These are phyloP conservation scores for Plagodis pulveraria DNA, from an alignment of 2,888 invertebrate species.

Conservation along the genomic window DNA sequence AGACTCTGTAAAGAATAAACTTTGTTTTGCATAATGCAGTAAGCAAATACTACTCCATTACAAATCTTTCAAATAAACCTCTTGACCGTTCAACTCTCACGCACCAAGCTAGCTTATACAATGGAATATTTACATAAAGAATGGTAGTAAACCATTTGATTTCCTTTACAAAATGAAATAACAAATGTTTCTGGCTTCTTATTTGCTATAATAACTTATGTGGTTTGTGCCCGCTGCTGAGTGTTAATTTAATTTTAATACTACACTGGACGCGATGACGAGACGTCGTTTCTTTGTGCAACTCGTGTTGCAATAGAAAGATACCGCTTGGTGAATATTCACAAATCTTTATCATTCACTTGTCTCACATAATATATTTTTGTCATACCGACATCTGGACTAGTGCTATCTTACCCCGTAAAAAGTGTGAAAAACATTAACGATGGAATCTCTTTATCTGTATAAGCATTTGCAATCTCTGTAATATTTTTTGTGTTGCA, in stretches of 20 bases:
- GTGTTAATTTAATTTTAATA: constrained; percentile 49
- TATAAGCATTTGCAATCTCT: too few species aligned
- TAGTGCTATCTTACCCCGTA: too few species aligned
- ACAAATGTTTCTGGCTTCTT: constrained; percentile 48
- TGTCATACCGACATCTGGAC: too few species aligned
- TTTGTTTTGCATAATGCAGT: constrained; percentile 21
- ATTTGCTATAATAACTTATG: constrained; percentile 46
- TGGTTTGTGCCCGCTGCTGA: constrained; percentile 41
- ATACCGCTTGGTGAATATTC: too few species aligned
- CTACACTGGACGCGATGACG: constrained; percentile 28
- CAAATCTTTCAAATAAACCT: constrained; percentile 28
- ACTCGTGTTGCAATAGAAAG: neutral
- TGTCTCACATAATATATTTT: too few species aligned
- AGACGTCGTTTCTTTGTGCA: constrained; percentile 32
- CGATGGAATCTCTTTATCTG: too few species aligned
- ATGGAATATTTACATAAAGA: constrained; percentile 60
- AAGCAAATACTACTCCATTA: constrained; percentile 19
- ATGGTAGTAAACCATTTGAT: constrained; percentile 52
- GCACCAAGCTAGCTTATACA: constrained; percentile 39
- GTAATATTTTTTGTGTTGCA: too few species aligned
- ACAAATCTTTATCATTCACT: too few species aligned
- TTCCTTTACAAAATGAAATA: constrained; percentile 55
- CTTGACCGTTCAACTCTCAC: constrained; percentile 14
- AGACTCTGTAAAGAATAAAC: constrained; percentile 17
- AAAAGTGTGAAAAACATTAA: too few species aligned